phyloP scores from a whole-genome alignment of 2,888 invertebrate genomes.

The Trichogramma dendrolimi region DNA sequence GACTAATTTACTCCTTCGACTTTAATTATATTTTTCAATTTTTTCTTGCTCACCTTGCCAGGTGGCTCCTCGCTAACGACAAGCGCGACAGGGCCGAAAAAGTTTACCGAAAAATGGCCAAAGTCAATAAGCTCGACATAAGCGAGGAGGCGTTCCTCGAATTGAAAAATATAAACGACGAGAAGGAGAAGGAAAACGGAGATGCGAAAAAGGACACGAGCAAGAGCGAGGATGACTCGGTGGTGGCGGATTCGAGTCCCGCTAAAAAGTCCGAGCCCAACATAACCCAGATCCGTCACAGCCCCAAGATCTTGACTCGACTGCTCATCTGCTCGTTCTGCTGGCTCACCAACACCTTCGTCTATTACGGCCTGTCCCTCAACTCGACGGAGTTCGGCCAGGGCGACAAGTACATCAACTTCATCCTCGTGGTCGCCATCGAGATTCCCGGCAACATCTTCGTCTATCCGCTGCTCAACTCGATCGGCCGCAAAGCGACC shows the following conservation, averaged over 20 bases:
- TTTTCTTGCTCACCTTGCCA: conserved; percentile 15
- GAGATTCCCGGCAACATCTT: conserved; percentile 72
- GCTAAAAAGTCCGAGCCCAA: conserved; percentile 31
- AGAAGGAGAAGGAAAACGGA: conserved; percentile 10
- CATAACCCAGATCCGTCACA: conserved; percentile 54
- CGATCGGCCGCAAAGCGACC: conserved; percentile 55
- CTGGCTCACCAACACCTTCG: conserved; percentile 75
- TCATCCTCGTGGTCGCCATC: conserved; percentile 63
- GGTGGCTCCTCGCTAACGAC: conserved; percentile 70
- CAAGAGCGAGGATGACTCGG: neutral
- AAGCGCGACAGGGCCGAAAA: conserved; percentile 57
- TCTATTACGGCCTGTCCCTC: conserved; percentile 76
- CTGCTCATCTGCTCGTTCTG: conserved; percentile 68
- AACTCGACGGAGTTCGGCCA: conserved; percentile 67
- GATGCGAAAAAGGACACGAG: neutral
- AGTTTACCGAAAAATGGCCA: conserved; percentile 61
- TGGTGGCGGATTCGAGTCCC: conserved; percentile 23
- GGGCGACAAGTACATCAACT: conserved; percentile 74
- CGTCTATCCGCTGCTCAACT: conserved; percentile 62
- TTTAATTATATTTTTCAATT: neutral
- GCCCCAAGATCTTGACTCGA: conserved; percentile 56
- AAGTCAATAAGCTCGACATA: conserved; percentile 60
- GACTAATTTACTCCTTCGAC: neutral
- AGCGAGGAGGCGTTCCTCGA: conserved; percentile 54
- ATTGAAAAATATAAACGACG: conserved; percentile 29